Base-by-base conservation (phyloP, 2,888 invertebrate species). In the Andrena bucephala region DNA sequence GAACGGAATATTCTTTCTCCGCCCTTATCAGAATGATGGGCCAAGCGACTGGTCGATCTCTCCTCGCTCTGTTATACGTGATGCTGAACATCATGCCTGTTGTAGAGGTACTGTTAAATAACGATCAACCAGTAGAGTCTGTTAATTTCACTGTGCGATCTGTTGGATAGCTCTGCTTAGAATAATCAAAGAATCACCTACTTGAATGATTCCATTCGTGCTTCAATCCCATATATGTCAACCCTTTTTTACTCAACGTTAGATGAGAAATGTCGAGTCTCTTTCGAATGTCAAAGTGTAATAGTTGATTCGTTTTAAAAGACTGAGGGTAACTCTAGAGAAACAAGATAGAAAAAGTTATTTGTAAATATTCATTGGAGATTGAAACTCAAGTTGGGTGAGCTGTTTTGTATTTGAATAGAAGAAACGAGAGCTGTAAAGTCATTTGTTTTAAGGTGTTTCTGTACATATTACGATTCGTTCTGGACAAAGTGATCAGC, bases 21-120 rank as follows among this genome's bases (percentile, higher is more conserved):
- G 82, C 91, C 10, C 84, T 94, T 29, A 89, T 93, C 20, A 87
- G 82, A 69, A 81, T 91, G 42, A 91, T 94, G 91, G 92, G 91
- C 24, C 92, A 91, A 71, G 88, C 90, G 0, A 92, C 90, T 8
- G 91, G 90, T 33, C 88, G 88, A 68, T 93, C 92, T 71, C 81
- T 93, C 20, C 80, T 92, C 2, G 91, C 92, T 5, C 71, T 93
- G 5, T 85, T 93, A 31, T 90, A 92, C 48, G 88, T 93, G 48
- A 77, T 93, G 20, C 70, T 93, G 27, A 93, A 92, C 62, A 79
- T 93, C n/a, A 84, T 81, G 13, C 93, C 93, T 3, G 77, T 93
- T 66, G 79, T 85, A 6, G 89, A 92, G 87, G 93, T 93, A 88
- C 52, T 67, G 27, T 42, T 73, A 50, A 50, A 69, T 62, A 57